These are phyloP conservation scores for Hiodon tergisus DNA, from an alignment of 2,113 vertebrate genomes.

Conservation along the genomic window DNA sequence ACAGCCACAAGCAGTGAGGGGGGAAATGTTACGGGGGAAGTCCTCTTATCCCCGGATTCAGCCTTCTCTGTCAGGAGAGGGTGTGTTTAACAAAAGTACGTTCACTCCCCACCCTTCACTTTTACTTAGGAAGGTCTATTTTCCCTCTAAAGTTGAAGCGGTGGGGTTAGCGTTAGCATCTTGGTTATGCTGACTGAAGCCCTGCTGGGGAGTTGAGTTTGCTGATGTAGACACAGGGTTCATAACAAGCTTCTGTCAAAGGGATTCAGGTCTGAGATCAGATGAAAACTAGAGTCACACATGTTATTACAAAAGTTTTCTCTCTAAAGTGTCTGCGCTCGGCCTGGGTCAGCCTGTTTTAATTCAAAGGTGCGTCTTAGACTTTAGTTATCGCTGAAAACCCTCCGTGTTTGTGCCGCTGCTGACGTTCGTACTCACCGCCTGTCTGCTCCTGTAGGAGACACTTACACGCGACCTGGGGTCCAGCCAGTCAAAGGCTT, in stretches of 20 bases:
- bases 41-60: neutral
- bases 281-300: no score
- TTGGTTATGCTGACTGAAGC: neutral
- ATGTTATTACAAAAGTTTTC: no score
- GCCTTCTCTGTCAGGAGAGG: conserved; percentile 14
- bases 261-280: no score
- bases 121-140: conserved; percentile 26
- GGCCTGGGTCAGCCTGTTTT: neutral
- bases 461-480: neutral
- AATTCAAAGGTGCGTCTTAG: no score
- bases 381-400: no score
- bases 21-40: conserved; percentile 46
- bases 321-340: no score
- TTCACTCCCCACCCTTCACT: conserved; percentile 45
- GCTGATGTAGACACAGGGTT: no score
- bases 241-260: no score
- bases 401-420: neutral
- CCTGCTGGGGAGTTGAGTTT: no score
- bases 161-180: neutral
- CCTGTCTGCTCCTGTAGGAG: neutral
- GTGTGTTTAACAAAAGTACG: conserved; percentile 49
- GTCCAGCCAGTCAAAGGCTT: neutral
- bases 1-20: conserved; percentile 61
- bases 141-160: neutral
- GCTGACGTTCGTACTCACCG: neutral